These are phyloP conservation scores for Hafferia zeledoni DNA, from an alignment of 2,797 vertebrate species.

Conservation along the genomic window DNA sequence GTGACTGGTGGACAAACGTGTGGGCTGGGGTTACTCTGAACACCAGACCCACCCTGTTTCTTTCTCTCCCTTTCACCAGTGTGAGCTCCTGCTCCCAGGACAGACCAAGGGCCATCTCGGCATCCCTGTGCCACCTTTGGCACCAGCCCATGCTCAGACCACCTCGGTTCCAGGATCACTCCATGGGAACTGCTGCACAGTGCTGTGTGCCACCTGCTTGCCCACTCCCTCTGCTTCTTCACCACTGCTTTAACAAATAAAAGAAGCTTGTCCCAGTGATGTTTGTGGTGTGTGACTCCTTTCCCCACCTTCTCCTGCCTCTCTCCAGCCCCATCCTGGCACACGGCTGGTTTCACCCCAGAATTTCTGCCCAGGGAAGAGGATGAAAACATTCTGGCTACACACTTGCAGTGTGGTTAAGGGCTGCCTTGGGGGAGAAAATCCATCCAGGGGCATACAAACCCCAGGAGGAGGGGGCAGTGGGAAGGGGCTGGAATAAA, in stretches of 20 bases:
- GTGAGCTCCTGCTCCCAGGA: not conserved
- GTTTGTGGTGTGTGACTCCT: not conserved
- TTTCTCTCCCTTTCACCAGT: not conserved
- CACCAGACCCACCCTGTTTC: not conserved
- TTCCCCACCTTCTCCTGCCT: not conserved
- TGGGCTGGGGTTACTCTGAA: not conserved
- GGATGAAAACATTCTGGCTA: too few species aligned
- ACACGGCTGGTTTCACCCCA: not conserved
- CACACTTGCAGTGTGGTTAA: accelerated
- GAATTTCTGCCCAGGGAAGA: not conserved
- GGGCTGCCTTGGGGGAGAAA: not conserved
- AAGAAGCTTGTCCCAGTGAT: not conserved
- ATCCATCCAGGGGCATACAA: not conserved
- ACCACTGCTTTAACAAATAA: not conserved
- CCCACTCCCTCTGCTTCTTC: not conserved
- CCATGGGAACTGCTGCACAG: accelerated
- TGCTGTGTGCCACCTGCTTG: accelerated
- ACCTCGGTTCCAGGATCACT: not conserved
- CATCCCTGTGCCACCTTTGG: accelerated
- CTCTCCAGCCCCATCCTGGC: not conserved
- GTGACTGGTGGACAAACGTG: accelerated
- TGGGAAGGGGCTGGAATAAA: not conserved
- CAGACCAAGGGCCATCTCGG: not conserved
- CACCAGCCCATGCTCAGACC: not conserved
- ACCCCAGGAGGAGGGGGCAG: not conserved